Base-by-base conservation (phyloP, 2,888 invertebrate species). In the Athetis lepigone region DNA sequence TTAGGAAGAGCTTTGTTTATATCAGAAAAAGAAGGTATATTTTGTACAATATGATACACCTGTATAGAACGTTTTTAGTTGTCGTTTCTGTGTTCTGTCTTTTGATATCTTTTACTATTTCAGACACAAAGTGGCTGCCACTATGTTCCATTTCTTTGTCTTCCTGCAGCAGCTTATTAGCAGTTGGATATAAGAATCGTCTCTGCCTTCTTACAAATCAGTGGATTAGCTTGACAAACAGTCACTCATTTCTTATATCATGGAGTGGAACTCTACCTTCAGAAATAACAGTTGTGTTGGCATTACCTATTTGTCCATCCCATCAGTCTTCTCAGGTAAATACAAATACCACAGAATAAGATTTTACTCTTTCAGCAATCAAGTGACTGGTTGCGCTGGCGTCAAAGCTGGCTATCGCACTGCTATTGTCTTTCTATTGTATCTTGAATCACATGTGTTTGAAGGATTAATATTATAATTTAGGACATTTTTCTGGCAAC, bases 1-100 rank as follows among this genome's bases (percentile, higher is more conserved):
- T 89, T 96, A 58, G 96, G 95, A 69, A 92, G 96, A 85, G 95
- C 95, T 58, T 92, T 96, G 70, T 96, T 96, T 75, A 91, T 96
- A 68, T 87, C 93, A 19, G 96, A 96, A 79, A 92, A 87, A 84
- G 94, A 94, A 87, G 93, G 95, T 92, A 83, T 9, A 23, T 7
- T 37, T 9, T 47, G 4, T 33, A n/a, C n/a, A n/a, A n/a, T 40
- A 2, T 16, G 1, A 9, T 33, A 33, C 29, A 13, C 6, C 25
- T 25, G 25, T 2, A 36, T 25, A 21, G 9, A 19, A n/a, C n/a
- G n/a, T n/a, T n/a, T n/a, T n/a, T n/a, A n/a, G n/a, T n/a, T n/a
- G n/a, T n/a, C 1, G 19, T 7, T 50, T 46, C 42, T 63, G 27
- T 55, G 39, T 11, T 21, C 23, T 40, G 8, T 47, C 11, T 33